Base-by-base conservation (phyloP, 2,797 vertebrate genomes). In the Tolypeutes matacus region DNA sequence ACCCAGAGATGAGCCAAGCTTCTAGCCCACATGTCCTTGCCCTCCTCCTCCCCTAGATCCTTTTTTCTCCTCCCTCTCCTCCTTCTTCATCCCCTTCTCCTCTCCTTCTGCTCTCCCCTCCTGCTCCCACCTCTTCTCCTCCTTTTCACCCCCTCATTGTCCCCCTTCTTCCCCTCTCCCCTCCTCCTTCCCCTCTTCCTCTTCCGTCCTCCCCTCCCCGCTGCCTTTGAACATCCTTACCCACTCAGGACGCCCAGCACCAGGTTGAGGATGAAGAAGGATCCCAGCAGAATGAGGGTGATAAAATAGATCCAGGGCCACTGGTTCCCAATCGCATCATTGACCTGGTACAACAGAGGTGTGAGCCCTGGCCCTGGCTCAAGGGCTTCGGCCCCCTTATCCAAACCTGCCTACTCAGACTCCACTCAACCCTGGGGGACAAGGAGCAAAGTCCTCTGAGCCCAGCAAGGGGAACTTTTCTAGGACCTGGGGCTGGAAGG, bases 301-400 rank as follows among this genome's bases (percentile, higher is more conserved):
- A 99, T 99, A 36, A 99, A 99, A 97, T 99, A 99, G 96, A 99
- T 97, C 99, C 99, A 99, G 11, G 99, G 99, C 99, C 99, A 99
- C 95, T 99, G 99, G 3, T 99, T 99, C 42, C 99, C 99, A 27
- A 99, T 99, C 93, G 99, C 99, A 91, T 99, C 99, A 11, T 99
- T 99, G 23, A 99, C 98, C 99, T 99, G 97, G 96, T 29, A 5
- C 46, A 72, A 91, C 27, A 75, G 6, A 81, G 36, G 9, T 8
- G 31, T 92, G 95, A 96, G 93, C 34, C 46, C 20, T 25, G 7
- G 4, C 14, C 67, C 73, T 3, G 10, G 60, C 6, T 0, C 0
- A 42, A 25, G 34, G 31, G 7, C 20, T 21, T 2, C 7, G 31
- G 31, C 42, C 34, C 49, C 56, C 29, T 29, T 12, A 18, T 51